Base-by-base conservation (phyloP, 2,113 vertebrate species). In the Sceloporus tristichus region DNA sequence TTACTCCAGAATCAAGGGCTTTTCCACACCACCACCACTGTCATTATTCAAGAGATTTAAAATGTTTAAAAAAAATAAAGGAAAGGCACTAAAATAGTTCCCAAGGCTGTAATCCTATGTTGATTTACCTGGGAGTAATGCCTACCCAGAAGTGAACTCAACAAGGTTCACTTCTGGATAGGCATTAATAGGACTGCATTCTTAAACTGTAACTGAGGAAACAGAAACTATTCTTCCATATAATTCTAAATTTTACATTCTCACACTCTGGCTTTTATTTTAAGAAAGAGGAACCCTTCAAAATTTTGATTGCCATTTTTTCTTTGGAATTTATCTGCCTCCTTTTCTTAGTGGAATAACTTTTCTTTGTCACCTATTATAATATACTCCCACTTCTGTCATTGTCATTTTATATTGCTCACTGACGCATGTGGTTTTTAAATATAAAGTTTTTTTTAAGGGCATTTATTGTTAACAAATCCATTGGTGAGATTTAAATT, bases 401-500 rank as follows among this genome's bases (percentile, higher is more conserved):
- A 93, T 71, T 92, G 94, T 94, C 92, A 93, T 48, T 86, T 85
- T 85, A 68, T 74, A 77, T 0, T 53, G 81, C 89, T 95, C 92
- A 66, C 81, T 95, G 93, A 95, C 34, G 84, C 90, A 94, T 86
- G 76, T 38, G 88, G 89, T 71, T n/a, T 34, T 90, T 91, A 93
- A 94, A 93, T 90, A 86, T 65, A 82, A 86, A 92, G 68, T 71
- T 93, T 92, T 82, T 71, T 93, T 92, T 94, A 76, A 54, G 91
- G 27, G 5, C 82, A 59, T 87, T 90, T 93, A 92, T 14, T 91
- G 88, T 90, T 93, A 91, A 92, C 91, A 93, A 95, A 92, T 94
- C 74, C 87, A 95, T 93, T 82, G 74, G 82, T 84, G 87, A 2
- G 5, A 48, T 62, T 81, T 94, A 95, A 92, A 94, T 88, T 92